Evolutionary conservation across 2,888 invertebrate genomes (phyloP), one percentile per base, ranked within the genome.

Genomic region (Microchrysa polita): DNA sequence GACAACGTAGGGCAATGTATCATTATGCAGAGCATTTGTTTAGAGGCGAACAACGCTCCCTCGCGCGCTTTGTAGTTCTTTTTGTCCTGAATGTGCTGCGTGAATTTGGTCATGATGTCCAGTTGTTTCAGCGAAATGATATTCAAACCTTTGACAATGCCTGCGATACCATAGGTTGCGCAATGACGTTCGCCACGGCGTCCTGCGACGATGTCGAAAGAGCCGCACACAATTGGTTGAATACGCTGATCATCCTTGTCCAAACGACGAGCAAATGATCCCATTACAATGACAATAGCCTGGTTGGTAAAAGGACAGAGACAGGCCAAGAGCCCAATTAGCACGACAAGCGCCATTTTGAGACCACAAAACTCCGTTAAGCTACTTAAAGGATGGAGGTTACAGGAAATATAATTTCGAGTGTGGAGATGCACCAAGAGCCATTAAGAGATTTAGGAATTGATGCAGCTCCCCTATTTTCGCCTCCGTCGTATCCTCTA

Each of bases 231-330:
- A 80, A 99, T 98, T n/a, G 98, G 97, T 81, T 94, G 93, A 79
- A 98, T 93, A 80, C 96, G 88, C 2, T 91, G 89, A 86, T 98
- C 97, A 77, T 92, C 92, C 76, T 94, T 94, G 79, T 94, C 95
- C 80, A 98, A 89, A 88, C 98, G 97, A 57, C 95, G 90, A n/a
- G 98, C 98, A 79, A 99, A 87, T 0, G 95, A 96, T 4, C 99
- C 99, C 93, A 99, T 96, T 73, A 99, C 87, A 82, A 99, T 94
- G 72, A 99, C 96, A 72, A 99, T 96, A n/a, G n/a, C n/a, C n/a
- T n/a, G n/a, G n/a, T n/a, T n/a, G n/a, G n/a, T n/a, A n/a, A n/a
- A n/a, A n/a, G n/a, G n/a, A n/a, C n/a, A n/a, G n/a, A n/a, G n/a
- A n/a, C n/a, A n/a, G n/a, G n/a, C n/a, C n/a, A n/a, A n/a, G n/a